Evolutionary conservation across 92 coral and sea anemone species (phyloP), one percentile per base, ranked within the genome.

Genomic region (Meandrina meandrites): DNA sequence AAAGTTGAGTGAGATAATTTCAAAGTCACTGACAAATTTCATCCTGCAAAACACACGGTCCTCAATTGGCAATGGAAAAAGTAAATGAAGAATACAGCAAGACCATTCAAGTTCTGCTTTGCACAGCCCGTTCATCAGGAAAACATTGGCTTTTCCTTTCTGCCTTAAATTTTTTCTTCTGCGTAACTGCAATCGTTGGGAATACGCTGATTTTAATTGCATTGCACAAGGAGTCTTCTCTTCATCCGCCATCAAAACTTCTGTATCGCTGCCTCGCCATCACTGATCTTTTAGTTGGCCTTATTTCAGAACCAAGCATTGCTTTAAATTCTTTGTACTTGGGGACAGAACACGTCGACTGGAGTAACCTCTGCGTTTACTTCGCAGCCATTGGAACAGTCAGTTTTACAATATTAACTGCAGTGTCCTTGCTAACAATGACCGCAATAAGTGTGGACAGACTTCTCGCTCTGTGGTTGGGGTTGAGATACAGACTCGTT

Each of bases 401-500:
- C 8, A 48, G 53, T 48, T 48, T 48, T 12, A 48, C 53, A 48
- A 48, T 12, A 7, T 48, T 48, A 13, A 4, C 53, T 9, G 53
- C 53, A 48, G 53, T 48, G 14, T 48, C 53, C 12, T 48, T 48
- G 53, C 53, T 48, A 48, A 48, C 53, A 48, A 48, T 48, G 80
- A 22, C 37, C 48, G n/a, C 53, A 34, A 47, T 77, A 50, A 57
- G 82, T 57, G 53, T 79, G 30, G 82, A 79, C 82, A 56, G 82
- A 79, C 70, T 79, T 79, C 82, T 79, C 32, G 82, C 82, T 56
- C 82, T 79, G 51, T 56, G 56, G 67, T 51, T 79, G 31, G 18
- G 82, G 32, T 24, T 56, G 27, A 79, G 82, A 54, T 79, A 79
- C 82, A 56, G 82, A 74, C 78, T 21, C 14, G 32, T 74, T 5